A percentile compares a stretch with the other conserved stretches of the same genome.
Evolutionary conservation across 2,888 invertebrate species (phyloP).

Genomic region (Diploptera punctata): DNA sequence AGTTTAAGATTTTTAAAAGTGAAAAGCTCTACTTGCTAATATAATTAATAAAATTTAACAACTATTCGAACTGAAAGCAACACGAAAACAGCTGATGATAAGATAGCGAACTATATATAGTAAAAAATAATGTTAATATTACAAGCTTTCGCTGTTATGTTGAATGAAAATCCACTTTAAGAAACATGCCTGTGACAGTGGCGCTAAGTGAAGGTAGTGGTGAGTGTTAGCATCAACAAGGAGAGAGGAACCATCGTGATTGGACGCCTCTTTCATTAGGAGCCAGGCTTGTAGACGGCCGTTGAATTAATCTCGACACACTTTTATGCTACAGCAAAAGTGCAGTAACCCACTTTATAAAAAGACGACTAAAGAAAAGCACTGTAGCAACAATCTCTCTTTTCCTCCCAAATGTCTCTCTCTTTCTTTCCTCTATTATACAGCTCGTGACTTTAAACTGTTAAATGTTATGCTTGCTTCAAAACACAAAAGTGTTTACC

Average conservation of each 20-base stretch:
- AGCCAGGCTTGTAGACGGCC: conserved; percentile 7
- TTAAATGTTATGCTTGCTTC: no score
- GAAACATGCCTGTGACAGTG: no score
- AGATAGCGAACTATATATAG: no score
- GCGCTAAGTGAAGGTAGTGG: no score
- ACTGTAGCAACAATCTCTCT: neutral
- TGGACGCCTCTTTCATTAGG: conserved; percentile 31
- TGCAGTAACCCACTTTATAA: conserved; percentile 27
- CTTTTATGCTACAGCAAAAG: conserved; percentile 26
- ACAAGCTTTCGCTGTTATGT: neutral
- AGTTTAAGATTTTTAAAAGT: no score
- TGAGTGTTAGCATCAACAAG: neutral
- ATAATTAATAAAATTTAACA: no score
- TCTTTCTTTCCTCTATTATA: conserved; percentile 10
- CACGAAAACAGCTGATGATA: no score
- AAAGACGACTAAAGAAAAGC: no score
- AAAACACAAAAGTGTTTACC: neutral
- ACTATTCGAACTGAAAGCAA: no score
- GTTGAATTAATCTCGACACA: conserved; percentile 28
- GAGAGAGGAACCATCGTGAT: conserved; percentile 8
- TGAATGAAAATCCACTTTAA: conserved; percentile 30
- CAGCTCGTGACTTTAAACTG: neutral
- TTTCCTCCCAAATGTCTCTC: neutral
- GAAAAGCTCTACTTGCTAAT: no score
- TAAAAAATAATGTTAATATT: neutral